Evolutionary conservation across 2,113 vertebrate genomes (phyloP).

Genomic region (Albula glossodonta): DNA sequence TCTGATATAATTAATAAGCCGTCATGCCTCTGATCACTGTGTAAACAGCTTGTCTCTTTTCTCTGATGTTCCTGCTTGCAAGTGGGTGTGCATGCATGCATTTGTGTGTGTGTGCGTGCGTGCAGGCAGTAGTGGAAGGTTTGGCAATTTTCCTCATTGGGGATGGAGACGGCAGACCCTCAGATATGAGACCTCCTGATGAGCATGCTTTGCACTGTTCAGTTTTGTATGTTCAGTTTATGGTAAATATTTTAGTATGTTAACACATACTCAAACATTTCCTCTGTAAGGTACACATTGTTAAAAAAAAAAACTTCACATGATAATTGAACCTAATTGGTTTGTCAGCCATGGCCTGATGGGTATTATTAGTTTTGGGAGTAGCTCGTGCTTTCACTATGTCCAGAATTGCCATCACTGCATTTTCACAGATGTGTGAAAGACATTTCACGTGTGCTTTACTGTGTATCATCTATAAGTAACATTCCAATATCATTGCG

Average conservation of each 20-base stretch:
- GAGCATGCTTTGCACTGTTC: too few relatives aligned
- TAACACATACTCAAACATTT: neutral
- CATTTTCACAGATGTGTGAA: conserved; percentile 2
- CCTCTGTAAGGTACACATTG: neutral
- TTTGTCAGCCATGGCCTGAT: neutral
- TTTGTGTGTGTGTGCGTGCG: conserved; percentile 15
- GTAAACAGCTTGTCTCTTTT: conserved; percentile 10
- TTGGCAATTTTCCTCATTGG: neutral
- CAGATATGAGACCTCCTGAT: neutral
- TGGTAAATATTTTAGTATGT: neutral
- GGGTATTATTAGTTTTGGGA: neutral
- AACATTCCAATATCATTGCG: neutral
- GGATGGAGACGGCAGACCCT: neutral
- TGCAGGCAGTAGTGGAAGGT: neutral
- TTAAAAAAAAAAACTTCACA: too few relatives aligned
- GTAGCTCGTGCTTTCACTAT: neutral
- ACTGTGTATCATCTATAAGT: neutral
- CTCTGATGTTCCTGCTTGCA: neutral
- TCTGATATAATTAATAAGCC: conserved; percentile 34
- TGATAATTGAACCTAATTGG: neutral
- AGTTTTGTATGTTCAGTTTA: neutral
- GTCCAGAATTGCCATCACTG: neutral
- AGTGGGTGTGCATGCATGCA: neutral
- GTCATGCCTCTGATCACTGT: conserved; percentile 5
- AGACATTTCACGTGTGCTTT: neutral